phyloP scores from a whole-genome alignment of 2,888 invertebrate genomes.

The Aspidapion aeneum region DNA sequence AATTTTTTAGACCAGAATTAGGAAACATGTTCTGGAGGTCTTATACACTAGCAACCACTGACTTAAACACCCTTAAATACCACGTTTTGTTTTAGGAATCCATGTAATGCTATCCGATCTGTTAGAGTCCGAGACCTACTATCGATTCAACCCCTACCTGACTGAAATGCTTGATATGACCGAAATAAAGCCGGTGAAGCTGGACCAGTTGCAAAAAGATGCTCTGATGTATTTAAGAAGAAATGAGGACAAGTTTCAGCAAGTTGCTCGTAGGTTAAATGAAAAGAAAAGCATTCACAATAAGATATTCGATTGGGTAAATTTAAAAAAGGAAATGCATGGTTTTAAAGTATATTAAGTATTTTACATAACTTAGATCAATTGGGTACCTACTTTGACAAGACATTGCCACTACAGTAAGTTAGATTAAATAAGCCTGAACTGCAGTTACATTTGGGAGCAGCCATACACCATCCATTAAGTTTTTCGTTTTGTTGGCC shows the following conservation, averaged over 20 bases:
- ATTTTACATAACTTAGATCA: background rate
- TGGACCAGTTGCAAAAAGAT: conserved; percentile 69
- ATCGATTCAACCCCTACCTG: conserved; percentile 84
- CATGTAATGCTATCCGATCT: conserved; percentile 74
- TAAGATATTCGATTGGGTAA: conserved; percentile 49
- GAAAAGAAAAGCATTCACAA: conserved; percentile 45
- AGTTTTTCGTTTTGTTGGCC: too few species aligned
- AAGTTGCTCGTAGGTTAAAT: conserved; percentile 54
- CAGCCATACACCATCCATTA: too few species aligned
- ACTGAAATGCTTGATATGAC: conserved; percentile 76
- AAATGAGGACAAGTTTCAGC: conserved; percentile 72
- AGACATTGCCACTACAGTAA: background rate
- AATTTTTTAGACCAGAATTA: too few species aligned
- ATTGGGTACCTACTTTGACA: background rate
- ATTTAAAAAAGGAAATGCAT: conserved; percentile 43
- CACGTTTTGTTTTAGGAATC: conserved; percentile 62
- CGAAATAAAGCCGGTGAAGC: conserved; percentile 70
- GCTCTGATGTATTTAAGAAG: conserved; percentile 75
- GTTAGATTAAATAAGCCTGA: too few species aligned
- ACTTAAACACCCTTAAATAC: too few species aligned
- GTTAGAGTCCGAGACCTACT: conserved; percentile 70
- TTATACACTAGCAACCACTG: too few species aligned
- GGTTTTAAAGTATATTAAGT: background rate
- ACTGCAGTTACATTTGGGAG: too few species aligned
- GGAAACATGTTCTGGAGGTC: too few species aligned